Evolutionary conservation across 2,113 vertebrate genomes (phyloP).

Genomic region (Cephalopterus ornatus): DNA sequence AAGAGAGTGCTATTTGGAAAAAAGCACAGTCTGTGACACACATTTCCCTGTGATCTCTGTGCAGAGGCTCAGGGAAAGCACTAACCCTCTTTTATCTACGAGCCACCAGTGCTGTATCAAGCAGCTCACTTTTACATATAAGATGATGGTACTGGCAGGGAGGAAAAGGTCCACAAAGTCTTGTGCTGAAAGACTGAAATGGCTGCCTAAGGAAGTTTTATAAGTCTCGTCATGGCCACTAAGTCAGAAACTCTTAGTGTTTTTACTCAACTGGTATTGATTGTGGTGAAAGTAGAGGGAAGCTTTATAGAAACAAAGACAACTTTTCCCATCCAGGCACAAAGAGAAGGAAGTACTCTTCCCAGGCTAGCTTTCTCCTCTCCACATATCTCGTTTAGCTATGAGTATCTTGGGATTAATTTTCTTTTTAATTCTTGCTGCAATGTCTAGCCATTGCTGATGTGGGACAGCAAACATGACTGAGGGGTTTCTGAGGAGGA

Average conservation of each 20-base stretch:
- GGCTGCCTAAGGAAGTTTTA: not conserved
- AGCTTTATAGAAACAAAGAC: not conserved
- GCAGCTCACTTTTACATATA: not conserved
- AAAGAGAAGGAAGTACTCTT: not conserved
- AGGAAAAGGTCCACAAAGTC: not conserved
- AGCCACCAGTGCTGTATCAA: fast-evolving
- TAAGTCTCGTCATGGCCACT: not conserved
- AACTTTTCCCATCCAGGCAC: not conserved
- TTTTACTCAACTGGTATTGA: not conserved
- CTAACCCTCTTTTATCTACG: not conserved
- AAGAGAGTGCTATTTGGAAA: not conserved
- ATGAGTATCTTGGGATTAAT: not conserved
- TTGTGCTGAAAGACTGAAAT: not conserved
- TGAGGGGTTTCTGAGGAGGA: not conserved
- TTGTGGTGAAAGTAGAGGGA: not conserved
- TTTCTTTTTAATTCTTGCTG: not conserved
- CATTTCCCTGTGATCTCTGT: not conserved
- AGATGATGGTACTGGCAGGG: not conserved
- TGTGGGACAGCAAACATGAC: not conserved
- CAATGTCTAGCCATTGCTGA: not conserved
- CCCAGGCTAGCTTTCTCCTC: not conserved
- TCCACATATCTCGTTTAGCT: not conserved
- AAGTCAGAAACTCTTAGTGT: not conserved
- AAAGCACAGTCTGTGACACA: not conserved
- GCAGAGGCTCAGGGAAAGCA: not conserved